Conservation (phyloP, 2,113 vertebrate species). For the Gulo gulo region DNA sequence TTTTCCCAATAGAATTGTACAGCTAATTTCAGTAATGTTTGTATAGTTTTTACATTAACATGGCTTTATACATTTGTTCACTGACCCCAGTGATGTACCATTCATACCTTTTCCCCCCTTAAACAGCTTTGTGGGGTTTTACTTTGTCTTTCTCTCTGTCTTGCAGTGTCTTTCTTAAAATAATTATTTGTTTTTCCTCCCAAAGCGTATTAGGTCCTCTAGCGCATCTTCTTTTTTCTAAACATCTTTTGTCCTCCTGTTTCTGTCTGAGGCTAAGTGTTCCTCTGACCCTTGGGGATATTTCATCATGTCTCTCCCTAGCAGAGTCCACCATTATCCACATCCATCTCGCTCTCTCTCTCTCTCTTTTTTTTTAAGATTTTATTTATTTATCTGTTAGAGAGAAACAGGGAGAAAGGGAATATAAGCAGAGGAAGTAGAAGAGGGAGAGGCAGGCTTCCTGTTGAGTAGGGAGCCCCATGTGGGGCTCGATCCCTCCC, state of each 20-base stretch:
- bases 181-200: not conserved
- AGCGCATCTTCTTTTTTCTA: not conserved
- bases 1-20: not conserved
- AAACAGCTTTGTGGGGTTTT: not conserved
- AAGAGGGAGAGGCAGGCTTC: no score
- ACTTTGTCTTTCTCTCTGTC: not conserved
- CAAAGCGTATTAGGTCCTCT: not conserved
- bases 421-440: no score
- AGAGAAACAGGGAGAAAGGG: no score
- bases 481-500: no score
- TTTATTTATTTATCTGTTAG: no score
- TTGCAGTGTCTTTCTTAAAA: not conserved
- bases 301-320: not conserved
- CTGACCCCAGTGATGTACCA: not conserved
- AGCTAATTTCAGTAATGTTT: constrained; percentile 33
- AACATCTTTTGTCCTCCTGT: not conserved
- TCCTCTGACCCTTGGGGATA: not conserved
- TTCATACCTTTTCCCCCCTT: not conserved
- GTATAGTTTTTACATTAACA: not conserved
- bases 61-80: not conserved
- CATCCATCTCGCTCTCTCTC: not conserved
- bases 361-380: no score
- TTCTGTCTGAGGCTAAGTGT: not conserved
- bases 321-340: not conserved
- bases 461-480: no score